Evolutionary conservation across 2,113 vertebrate genomes (phyloP).

Genomic region (Hassar affinis): DNA sequence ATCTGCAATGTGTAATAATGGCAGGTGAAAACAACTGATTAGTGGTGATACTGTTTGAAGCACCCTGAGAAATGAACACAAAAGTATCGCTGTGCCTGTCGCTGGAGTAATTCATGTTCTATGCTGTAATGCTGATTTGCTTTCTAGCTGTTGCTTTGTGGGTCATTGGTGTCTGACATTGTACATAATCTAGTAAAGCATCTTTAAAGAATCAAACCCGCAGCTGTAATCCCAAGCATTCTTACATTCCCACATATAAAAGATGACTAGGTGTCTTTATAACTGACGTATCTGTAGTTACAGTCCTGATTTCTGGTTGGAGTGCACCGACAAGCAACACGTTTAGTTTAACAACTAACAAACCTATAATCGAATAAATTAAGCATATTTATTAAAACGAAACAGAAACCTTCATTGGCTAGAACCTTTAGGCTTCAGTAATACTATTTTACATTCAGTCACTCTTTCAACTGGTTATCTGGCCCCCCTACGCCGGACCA

Average conservation of each 20-base stretch:
- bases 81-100: neutral
- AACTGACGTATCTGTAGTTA: neutral
- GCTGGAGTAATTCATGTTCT: neutral
- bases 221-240: neutral
- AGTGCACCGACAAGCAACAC: neutral
- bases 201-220: neutral
- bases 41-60: neutral
- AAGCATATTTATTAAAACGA: neutral
- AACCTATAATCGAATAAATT: neutral
- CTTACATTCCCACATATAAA: neutral
- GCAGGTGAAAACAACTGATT: neutral
- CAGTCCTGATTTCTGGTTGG: neutral
- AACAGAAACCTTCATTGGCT: neutral
- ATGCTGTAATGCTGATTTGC: neutral
- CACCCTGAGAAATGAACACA: neutral
- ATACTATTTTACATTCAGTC: conserved; percentile 5
- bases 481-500: conserved; percentile 83
- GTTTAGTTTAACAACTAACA: neutral
- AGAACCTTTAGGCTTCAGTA: conserved; percentile 24
- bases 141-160: too few species aligned
- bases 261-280: neutral
- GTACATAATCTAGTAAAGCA: neutral
- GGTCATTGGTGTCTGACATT: too few species aligned
- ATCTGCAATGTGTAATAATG: neutral
- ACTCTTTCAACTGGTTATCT: conserved; percentile 72